phyloP scores from a whole-genome alignment of 2,797 vertebrate species.

The Sebastes wilsoni region DNA sequence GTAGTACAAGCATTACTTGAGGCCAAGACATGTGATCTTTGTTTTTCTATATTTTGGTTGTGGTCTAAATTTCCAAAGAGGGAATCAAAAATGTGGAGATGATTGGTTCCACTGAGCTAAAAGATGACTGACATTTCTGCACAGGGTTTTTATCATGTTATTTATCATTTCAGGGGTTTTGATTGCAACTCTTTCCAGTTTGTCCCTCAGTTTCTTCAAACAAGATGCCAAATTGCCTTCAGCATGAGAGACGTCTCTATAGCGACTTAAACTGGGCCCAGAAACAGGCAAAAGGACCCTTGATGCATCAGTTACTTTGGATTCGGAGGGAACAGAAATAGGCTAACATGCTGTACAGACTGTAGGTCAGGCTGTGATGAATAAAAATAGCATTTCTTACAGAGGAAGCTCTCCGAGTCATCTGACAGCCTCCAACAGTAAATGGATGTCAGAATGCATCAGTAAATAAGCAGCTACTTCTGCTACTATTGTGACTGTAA shows the following conservation, averaged over 20 bases:
- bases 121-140: not conserved
- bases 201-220: slow-evolving; percentile 6
- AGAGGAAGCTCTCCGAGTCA: slow-evolving; percentile 62
- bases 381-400: slow-evolving; percentile 69
- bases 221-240: slow-evolving; percentile 12
- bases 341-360: slow-evolving; percentile 25
- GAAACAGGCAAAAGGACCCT: not conserved
- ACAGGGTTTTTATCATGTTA: not conserved
- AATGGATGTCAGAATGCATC: slow-evolving; percentile 53
- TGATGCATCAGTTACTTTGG: not conserved
- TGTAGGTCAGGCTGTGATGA: slow-evolving; percentile 56
- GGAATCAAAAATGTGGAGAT: not conserved
- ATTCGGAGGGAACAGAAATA: slow-evolving; percentile 27
- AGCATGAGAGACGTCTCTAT: slow-evolving; percentile 12
- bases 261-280: slow-evolving; percentile 16
- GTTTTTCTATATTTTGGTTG: not conserved
- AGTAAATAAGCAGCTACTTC: slow-evolving; percentile 19
- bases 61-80: slow-evolving; percentile 4
- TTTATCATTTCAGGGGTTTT: not conserved
- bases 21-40: slow-evolving; percentile 36
- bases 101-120: not conserved
- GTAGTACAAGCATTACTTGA: not conserved
- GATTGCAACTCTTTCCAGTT: not conserved
- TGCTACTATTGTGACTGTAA: slow-evolving; percentile 8
- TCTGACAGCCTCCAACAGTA: slow-evolving; percentile 44